Percentiles rank a stretch among this genome's conserved stretches.
These are phyloP conservation scores for Phalacrocorax carbo DNA, from an alignment of 2,113 vertebrate genomes.

Conservation along the genomic window DNA sequence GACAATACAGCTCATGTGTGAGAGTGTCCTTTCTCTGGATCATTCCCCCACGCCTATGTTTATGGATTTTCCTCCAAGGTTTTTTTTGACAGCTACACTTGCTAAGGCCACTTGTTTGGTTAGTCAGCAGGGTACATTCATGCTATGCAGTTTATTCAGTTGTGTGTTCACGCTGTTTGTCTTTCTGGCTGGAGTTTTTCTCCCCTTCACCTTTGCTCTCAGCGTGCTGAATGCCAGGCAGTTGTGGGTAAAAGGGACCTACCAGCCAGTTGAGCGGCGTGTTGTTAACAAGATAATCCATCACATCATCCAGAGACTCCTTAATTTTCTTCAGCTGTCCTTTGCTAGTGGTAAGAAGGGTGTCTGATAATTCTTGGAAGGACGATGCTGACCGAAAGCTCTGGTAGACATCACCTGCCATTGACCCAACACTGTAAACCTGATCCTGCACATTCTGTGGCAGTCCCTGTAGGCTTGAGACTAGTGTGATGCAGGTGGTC, in stretches of 20 bases:
- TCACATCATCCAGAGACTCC: constrained; percentile 74
- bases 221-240: constrained; percentile 58
- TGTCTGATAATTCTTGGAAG: constrained; percentile 81
- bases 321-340: constrained; percentile 81
- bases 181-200: constrained; percentile 32
- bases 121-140: neutral
- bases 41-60: neutral
- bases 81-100: constrained; percentile 17
- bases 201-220: constrained; percentile 56
- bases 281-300: constrained; percentile 90
- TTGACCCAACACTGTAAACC: constrained; percentile 67
- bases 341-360: constrained; percentile 78
- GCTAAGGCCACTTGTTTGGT: constrained; percentile 1
- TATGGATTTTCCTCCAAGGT: neutral
- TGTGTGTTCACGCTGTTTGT: constrained; percentile 50
- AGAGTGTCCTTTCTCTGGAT: neutral
- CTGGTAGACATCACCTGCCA: constrained; percentile 78
- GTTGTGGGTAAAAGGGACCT: constrained; percentile 79
- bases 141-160: constrained; percentile 27
- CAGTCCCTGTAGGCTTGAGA: constrained; percentile 82
- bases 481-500: constrained; percentile 78
- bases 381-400: constrained; percentile 67
- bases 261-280: constrained; percentile 89
- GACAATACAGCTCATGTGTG: neutral
- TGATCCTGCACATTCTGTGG: constrained; percentile 84